Conservation (phyloP, 1,140 invertebrate genomes). For the Scaptodrosophila lebanonensis region DNA sequence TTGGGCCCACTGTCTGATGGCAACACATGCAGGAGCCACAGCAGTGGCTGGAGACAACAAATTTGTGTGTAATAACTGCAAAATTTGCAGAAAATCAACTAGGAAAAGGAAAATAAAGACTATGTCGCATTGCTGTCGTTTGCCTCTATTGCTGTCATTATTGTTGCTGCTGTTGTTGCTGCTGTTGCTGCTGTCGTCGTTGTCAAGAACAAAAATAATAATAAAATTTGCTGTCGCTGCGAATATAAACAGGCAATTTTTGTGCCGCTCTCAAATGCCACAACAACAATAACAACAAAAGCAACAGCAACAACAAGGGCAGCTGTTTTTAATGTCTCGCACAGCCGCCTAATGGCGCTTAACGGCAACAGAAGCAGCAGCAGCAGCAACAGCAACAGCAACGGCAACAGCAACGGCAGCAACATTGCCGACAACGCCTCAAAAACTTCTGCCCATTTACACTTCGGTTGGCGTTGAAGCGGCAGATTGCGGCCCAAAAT, state of each 20-base stretch:
- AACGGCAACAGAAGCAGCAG: constrained; percentile 42
- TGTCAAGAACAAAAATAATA: constrained; percentile 72
- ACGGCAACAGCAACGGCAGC: constrained; percentile 2
- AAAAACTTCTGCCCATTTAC: constrained; percentile 40
- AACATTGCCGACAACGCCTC: constrained; percentile 20
- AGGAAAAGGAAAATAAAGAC: constrained; percentile 22
- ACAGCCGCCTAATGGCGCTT: constrained; percentile 66
- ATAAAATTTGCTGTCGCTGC: constrained; percentile 73
- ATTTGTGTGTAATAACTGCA: constrained; percentile 32
- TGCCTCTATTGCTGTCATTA: constrained; percentile 13
- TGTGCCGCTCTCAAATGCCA: constrained; percentile 49
- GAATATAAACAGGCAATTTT: constrained; percentile 74
- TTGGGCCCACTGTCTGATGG: too few species aligned
- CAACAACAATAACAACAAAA: constrained; percentile 27
- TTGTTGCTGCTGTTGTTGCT: constrained; percentile 10
- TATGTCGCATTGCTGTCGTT: constrained; percentile 4
- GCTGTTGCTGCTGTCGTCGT: constrained; percentile 40
- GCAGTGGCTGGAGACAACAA: constrained; percentile 28
- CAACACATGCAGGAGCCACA: too few species aligned
- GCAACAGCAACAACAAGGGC: constrained; percentile 33
- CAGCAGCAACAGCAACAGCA: constrained; percentile 6
- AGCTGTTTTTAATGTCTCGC: constrained; percentile 71
- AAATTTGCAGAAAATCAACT: constrained; percentile 41
- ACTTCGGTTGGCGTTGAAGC: constrained; percentile 39
- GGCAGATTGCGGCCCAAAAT: constrained; percentile 18